Evolutionary conservation across 1,140 invertebrate genomes (phyloP).

Genomic region (Micrasema minimum): DNA sequence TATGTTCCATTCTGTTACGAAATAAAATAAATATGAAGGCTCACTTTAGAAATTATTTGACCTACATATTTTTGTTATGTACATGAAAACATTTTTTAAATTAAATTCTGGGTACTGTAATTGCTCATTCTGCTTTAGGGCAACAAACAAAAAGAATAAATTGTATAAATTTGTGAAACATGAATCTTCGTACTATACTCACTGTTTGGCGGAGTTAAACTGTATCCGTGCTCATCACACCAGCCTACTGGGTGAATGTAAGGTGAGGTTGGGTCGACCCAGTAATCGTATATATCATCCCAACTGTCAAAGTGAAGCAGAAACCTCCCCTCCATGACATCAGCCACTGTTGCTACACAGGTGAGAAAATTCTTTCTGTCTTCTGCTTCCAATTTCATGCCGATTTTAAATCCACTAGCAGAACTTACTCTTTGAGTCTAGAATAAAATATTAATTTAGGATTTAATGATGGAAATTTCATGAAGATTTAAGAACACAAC

Average conservation of each 20-base stretch:
- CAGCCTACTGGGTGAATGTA: constrained; percentile 95
- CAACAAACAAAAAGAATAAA: too few species aligned
- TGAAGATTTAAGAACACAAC: too few species aligned
- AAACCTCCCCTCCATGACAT: constrained; percentile 85
- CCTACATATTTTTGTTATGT: too few species aligned
- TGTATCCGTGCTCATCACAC: constrained; percentile 84
- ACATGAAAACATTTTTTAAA: too few species aligned
- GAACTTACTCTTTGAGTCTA: constrained; percentile 70
- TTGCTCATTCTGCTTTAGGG: too few species aligned
- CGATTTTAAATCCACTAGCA: constrained; percentile 82
- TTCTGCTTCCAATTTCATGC: constrained; percentile 95
- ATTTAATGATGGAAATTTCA: too few species aligned
- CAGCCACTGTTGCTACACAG: constrained; percentile 89
- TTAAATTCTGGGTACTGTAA: too few species aligned
- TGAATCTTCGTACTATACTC: too few species aligned
- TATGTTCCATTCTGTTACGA: too few species aligned
- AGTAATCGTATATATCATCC: constrained; percentile 94
- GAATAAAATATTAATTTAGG: constrained; percentile 38
- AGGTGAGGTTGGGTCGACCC: constrained; percentile 89
- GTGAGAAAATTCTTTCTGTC: constrained; percentile 88
- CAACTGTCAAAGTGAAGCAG: constrained; percentile 96
- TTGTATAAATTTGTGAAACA: too few species aligned
- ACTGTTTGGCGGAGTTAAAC: constrained; percentile 89
- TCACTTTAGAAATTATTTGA: too few species aligned
- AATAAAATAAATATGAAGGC: too few species aligned